Evolutionary conservation across 2,888 invertebrate species (phyloP), one percentile per base, ranked within the genome.

Genomic region (Cephus runcator): DNA sequence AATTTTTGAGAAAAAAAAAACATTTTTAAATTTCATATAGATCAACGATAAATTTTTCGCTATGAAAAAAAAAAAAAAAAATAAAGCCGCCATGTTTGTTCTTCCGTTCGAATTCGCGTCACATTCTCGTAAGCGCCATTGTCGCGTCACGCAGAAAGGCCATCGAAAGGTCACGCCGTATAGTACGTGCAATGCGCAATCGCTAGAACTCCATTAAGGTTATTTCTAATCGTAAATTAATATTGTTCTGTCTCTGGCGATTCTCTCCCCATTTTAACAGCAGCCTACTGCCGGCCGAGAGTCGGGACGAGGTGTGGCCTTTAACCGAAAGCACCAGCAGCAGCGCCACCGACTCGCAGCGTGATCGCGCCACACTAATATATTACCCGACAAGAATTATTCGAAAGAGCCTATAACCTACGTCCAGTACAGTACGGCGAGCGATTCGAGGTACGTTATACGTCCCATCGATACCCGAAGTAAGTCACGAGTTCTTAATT

Each of bases 211-310:
- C 9, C 56, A 23, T 23, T 56, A 9, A 56, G 9, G 56, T 56
- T 56, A 56, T 23, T 56, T 56, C 23, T 56, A 56, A 56, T 56
- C 56, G 56, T 71, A 33, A 71, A 34, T 71, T 34, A 71, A 79
- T 81, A 81, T 83, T 83, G 76, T 81, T 83, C 82, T 81, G 82
- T 84, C 82, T 83, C 83, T 82, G 81, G 80, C 81, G 81, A 83
- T 83, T 83, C 83, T 83, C 83, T 82, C 82, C 83, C 83, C 83
- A 82, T 83, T 77, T 73, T 82, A 82, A 82, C 79, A 81, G 82
- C 82, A 79, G 79, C 77, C 56, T 79, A 80, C 75, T 36, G 68
- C 69, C 68, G 74, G 35, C 73, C 31, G 23, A 56, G 56, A 56
- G 23, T 56, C 56, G 56, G 56, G 56, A 56, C 56, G 56, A 56